Evolutionary conservation across 2,797 vertebrate species (phyloP).

Genomic region (Sebastes nivosus): DNA sequence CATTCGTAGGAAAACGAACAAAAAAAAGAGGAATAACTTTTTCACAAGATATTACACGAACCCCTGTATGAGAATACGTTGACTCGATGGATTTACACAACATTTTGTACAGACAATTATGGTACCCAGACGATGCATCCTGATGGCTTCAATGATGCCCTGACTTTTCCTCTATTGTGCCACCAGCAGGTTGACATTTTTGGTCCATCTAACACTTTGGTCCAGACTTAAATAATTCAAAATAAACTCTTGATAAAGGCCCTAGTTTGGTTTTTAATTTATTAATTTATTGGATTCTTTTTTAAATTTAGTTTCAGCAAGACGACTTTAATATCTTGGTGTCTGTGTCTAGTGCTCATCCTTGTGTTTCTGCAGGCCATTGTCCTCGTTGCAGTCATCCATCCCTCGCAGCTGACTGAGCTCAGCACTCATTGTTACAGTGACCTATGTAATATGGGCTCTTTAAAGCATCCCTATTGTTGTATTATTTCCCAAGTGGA

Average conservation of each 20-base stretch:
- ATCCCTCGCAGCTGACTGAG: neutral
- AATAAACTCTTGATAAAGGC: neutral
- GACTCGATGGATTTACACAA: neutral
- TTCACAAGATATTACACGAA: too few relatives aligned
- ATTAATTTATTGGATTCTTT: neutral
- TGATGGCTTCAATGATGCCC: neutral
- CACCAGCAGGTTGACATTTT: neutral
- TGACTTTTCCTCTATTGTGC: neutral
- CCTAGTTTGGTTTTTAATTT: neutral
- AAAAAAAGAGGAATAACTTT: too few relatives aligned
- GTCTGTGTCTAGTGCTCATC: neutral
- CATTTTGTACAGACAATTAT: neutral
- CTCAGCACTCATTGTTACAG: slow-evolving; percentile 8
- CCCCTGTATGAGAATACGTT: too few relatives aligned
- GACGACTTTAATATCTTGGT: neutral
- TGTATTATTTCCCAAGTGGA: slow-evolving; percentile 2
- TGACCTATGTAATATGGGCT: neutral
- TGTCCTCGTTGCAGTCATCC: neutral
- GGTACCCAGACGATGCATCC: neutral
- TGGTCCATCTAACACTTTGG: neutral
- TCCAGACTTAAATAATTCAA: neutral
- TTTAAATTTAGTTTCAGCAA: neutral
- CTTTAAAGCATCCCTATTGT: slow-evolving; percentile 2
- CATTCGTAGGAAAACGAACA: too few relatives aligned
- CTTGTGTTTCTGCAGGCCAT: neutral